Evolutionary conservation across 1,140 invertebrate species (phyloP), one percentile per base, ranked within the genome.

Genomic region (Diploscapter pachys): DNA sequence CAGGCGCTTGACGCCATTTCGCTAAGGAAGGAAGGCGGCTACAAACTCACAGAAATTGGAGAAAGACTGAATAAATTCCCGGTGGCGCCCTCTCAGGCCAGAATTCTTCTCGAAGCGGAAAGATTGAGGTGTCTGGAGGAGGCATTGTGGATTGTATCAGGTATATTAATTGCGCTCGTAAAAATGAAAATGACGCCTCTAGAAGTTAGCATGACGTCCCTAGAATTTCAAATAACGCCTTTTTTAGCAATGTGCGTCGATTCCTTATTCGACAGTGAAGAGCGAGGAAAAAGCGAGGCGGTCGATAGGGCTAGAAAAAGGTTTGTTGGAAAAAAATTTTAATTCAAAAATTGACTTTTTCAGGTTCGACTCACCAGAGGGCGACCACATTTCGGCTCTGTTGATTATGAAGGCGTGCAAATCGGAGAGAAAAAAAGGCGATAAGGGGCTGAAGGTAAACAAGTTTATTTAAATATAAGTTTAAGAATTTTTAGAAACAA

Each of bases 301-400:
- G 4, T 84, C 88, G 76, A 87, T 88, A 63, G 89, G 91, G 86
- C 86, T 89, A 72, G 91, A 92, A 82, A 89, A 92, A 85, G 91
- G 91, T 3, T 31, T 31, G 31, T 31, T 31, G 31, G 66, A 31
- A 9, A 13, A 55, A 52, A 50, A 55, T 0, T 53, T 9, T 54
- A 50, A n/a, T 54, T 68, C 56, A 50, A 55, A 55, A n/a, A 9
- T 64, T 0, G 13, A 64, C 11, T 68, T 50, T 68, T 68, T 48
- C 51, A 68, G 95, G 86, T 97, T 97, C 87, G 86, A 90, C 70
- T 92, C 93, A 0, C 89, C 90, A 63, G 90, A 94, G 80, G 95
- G 96, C 6, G 96, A 99, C 88, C 94, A 96, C 83, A 89, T 98
- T 2, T 96, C 92, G 6, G 87, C 96, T 53, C 87, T 98, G 0